Evolutionary conservation across 2,113 vertebrate species (phyloP).

Genomic region (Galeopterus variegatus): DNA sequence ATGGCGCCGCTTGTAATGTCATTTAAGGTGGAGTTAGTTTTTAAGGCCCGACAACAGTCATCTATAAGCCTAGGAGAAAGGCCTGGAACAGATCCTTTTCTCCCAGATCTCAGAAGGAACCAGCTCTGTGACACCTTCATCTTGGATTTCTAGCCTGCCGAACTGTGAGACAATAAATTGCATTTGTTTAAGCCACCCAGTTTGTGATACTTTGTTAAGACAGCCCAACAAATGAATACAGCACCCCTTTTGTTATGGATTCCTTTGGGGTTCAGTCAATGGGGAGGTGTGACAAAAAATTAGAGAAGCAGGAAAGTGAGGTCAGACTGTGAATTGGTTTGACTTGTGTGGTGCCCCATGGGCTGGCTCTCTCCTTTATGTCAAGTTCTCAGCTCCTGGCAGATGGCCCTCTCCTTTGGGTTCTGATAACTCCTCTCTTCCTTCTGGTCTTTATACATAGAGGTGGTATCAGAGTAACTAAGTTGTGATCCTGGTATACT

Average conservation of each 20-base stretch:
- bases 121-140: background rate
- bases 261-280: background rate
- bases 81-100: background rate
- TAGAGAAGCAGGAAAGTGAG: background rate
- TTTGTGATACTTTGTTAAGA: background rate
- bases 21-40: too few species aligned
- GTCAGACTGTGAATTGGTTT: background rate
- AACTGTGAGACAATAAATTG: background rate
- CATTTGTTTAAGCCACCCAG: background rate
- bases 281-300: background rate
- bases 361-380: background rate
- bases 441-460: background rate
- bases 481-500: background rate
- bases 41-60: too few species aligned
- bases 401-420: background rate
- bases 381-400: background rate
- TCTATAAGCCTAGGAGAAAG: background rate
- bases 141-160: background rate
- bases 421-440: background rate
- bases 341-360: background rate
- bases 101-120: background rate
- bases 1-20: too few species aligned
- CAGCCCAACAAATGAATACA: background rate
- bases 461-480: background rate
- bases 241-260: background rate